These are phyloP conservation scores for Ophion slaviceki DNA, from an alignment of 2,888 invertebrate species.

Conservation along the genomic window DNA sequence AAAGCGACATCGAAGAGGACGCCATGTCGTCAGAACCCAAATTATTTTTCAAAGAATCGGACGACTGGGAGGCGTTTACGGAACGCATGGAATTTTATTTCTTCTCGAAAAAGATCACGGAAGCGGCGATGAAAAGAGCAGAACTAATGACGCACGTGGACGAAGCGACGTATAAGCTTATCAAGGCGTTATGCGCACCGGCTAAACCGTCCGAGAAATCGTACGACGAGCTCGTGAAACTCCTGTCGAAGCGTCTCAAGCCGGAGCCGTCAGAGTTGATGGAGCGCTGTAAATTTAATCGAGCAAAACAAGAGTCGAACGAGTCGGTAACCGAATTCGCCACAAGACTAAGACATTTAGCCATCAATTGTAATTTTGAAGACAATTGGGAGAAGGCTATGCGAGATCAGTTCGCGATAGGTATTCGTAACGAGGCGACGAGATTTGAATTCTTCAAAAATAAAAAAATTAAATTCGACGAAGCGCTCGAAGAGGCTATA, in stretches of 20 bases:
- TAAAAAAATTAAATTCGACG: constrained; percentile 33
- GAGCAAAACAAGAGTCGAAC: constrained; percentile 41
- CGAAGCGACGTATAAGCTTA: constrained; percentile 55
- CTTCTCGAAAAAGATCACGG: constrained; percentile 44
- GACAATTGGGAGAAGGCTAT: constrained; percentile 13
- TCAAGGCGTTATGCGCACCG: constrained; percentile 51
- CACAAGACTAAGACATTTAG: constrained; percentile 23
- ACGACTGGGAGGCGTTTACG: constrained; percentile 54
- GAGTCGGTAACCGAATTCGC: constrained; percentile 49
- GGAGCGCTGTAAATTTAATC: constrained; percentile 52
- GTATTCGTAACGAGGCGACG: constrained; percentile 49
- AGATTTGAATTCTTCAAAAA: constrained; percentile 48
- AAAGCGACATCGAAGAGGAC: neutral
- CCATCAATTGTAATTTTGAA: constrained; percentile 45
- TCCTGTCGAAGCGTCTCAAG: constrained; percentile 10
- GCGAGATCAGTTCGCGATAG: constrained; percentile 43
- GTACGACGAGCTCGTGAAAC: constrained; percentile 42
- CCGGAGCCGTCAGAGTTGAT: constrained; percentile 26
- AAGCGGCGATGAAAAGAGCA: constrained; percentile 37
- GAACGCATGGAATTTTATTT: constrained; percentile 59
- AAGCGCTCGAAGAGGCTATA: constrained; percentile 29
- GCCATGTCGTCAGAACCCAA: neutral
- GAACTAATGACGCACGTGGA: constrained; percentile 49
- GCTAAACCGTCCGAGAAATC: constrained; percentile 46
- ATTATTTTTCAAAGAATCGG: constrained; percentile 26